A percentile compares a stretch with the other conserved stretches of the same genome.
Conservation (phyloP, 2,888 invertebrate species). For the Anticlea derivata region DNA sequence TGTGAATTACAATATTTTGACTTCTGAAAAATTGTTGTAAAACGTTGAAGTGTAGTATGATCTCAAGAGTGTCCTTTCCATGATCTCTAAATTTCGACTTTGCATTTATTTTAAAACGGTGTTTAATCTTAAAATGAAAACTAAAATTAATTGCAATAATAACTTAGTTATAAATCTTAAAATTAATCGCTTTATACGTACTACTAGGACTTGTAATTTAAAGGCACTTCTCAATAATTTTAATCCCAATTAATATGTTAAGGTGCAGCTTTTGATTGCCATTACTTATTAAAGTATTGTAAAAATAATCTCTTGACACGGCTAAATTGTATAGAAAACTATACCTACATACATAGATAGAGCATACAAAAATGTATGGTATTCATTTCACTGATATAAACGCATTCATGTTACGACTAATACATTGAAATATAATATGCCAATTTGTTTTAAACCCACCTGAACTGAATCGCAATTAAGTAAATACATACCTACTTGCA, state of each 20-base stretch:
- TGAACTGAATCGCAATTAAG: too few species aligned
- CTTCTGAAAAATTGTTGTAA: conserved; percentile 57
- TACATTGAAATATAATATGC: not conserved
- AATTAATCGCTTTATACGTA: conserved; percentile 65
- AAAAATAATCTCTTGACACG: conserved; percentile 62
- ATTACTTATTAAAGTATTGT: conserved; percentile 55
- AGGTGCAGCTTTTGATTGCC: conserved; percentile 65
- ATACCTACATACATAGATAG: conserved; percentile 40
- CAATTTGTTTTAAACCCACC: conserved; percentile 4
- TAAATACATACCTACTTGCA: conserved; percentile 13
- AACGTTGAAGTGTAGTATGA: conserved; percentile 63
- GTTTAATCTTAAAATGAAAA: conserved; percentile 47
- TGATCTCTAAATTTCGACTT: conserved; percentile 74
- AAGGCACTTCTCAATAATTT: conserved; percentile 66
- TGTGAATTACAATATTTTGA: conserved; percentile 79
- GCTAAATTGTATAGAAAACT: conserved; percentile 56
- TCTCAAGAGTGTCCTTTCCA: conserved; percentile 69
- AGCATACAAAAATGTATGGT: conserved; percentile 5
- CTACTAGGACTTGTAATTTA: conserved; percentile 65
- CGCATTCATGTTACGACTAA: not conserved
- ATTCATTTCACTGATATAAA: conserved; percentile 2
- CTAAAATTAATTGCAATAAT: conserved; percentile 62
- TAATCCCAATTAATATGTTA: conserved; percentile 66
- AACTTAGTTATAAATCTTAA: conserved; percentile 54
- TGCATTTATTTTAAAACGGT: conserved; percentile 71